These are phyloP conservation scores for Paramisgurnus dabryanus DNA, from an alignment of 2,113 vertebrate genomes.

Conservation along the genomic window DNA sequence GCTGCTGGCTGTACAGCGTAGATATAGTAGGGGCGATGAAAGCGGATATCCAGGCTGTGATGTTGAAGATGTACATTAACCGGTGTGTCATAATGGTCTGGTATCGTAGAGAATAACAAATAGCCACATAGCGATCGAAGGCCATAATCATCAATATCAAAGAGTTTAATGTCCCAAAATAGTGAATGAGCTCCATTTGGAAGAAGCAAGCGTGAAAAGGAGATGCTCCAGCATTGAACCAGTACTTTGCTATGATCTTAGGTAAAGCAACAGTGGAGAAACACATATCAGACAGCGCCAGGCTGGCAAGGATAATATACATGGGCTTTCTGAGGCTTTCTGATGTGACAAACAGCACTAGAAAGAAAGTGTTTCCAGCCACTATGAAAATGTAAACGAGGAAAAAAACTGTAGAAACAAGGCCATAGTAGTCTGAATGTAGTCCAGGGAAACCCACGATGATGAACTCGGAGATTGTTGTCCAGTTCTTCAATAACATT, in stretches of 20 bases:
- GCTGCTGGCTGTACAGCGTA: conserved; percentile 15
- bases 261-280: conserved; percentile 61
- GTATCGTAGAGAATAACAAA: conserved; percentile 62
- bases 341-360: conserved; percentile 53
- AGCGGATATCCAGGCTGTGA: conserved; percentile 51
- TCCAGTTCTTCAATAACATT: conserved; percentile 51
- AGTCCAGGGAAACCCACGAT: conserved; percentile 62
- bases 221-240: conserved; percentile 55
- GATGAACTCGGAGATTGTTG: conserved; percentile 52
- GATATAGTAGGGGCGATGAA: conserved; percentile 37
- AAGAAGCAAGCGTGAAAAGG: conserved; percentile 57
- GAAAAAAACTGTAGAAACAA: conserved; percentile 54
- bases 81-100: conserved; percentile 52
- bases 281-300: conserved; percentile 60
- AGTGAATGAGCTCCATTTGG: conserved; percentile 58
- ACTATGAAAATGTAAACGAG: conserved; percentile 53
- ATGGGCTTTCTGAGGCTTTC: conserved; percentile 62
- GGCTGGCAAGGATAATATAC: conserved; percentile 62
- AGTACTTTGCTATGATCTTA: conserved; percentile 60
- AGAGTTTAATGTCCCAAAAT: conserved; percentile 63
- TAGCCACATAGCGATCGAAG: conserved; percentile 60
- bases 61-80: conserved; percentile 34
- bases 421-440: conserved; percentile 45
- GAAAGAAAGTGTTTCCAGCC: conserved; percentile 55
- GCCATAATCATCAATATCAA: conserved; percentile 62